Evolutionary conservation across 2,888 invertebrate species (phyloP), one percentile per base, ranked within the genome.

Genomic region (Criorhina ranunculi): DNA sequence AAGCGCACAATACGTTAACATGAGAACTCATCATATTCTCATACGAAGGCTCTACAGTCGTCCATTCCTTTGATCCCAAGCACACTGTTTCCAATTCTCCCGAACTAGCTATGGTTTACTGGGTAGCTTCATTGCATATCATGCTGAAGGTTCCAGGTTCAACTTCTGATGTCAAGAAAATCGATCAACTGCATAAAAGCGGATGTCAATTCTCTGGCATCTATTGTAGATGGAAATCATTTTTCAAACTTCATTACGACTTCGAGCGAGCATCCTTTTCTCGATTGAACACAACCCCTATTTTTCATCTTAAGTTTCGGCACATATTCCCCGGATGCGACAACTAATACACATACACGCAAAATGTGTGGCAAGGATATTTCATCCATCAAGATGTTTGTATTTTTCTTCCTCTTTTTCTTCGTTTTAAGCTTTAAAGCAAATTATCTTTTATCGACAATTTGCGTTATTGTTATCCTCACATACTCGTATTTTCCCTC

Each of bases 381-480:
- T 44, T 46, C 12, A 49, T 17, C 35, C n/a, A n/a, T 17, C 8
- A 19, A 37, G 35, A 49, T 64, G 49, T 35, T 49, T 2, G 15
- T 57, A 19, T 4, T 24, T 24, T 24, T 24, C 24, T 4, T 1
- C 24, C 4, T 24, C 4, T 24, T 4, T 35, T 57, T 37, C 29
- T 29, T 6, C 29, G n/a, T 31, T 51, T 4, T 31, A 11, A 4
- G 60, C 60, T 60, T 60, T 29, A 60, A 60, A 60, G 60, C 60
- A 31, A 44, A 60, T 60, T 60, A 64, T 64, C 64, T 64, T 49
- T 49, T 64, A 64, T 64, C 64, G 64, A 35, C 64, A 64, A 64
- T 64, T 64, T 64, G 24, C 49, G 64, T 64, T 64, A 64, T 64
- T 64, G 35, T 64, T 51, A 64, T 64, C 49, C 64, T 37, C 35